Percentiles rank a stretch among this genome's conserved stretches.
Evolutionary conservation across 2,888 invertebrate genomes (phyloP).

Genomic region (Meteorus cinctellus): DNA sequence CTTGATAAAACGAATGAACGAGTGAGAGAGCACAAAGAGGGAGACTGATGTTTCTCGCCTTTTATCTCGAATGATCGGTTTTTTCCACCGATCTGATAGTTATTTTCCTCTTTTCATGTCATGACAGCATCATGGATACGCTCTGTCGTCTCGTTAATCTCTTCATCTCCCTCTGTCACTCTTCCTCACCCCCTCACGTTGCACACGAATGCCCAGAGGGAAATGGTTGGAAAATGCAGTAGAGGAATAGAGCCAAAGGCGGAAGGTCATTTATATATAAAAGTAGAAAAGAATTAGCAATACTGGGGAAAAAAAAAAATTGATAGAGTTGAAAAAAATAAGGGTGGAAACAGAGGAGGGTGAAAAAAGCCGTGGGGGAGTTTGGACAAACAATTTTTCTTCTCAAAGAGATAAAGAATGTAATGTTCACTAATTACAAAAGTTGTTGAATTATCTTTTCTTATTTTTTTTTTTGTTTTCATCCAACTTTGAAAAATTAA

Average conservation of each 20-base stretch:
- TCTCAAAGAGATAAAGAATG: background rate
- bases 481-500: background rate
- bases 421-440: slow-evolving; percentile 2
- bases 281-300: background rate
- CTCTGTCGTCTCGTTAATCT: slow-evolving; percentile 34
- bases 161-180: background rate
- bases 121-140: slow-evolving; percentile 31
- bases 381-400: background rate
- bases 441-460: background rate
- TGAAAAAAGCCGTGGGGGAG: background rate
- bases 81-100: slow-evolving; percentile 44
- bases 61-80: slow-evolving; percentile 52
- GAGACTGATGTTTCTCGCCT: slow-evolving; percentile 41
- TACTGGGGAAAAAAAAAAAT: background rate
- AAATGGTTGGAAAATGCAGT: background rate
- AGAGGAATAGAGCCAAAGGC: background rate
- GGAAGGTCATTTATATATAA: background rate
- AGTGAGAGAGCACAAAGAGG: background rate
- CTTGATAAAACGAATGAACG: slow-evolving; percentile 13
- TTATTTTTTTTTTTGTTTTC: background rate
- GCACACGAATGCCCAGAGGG: background rate
- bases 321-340: background rate
- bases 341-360: background rate
- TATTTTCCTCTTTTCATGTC: slow-evolving; percentile 10
- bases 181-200: background rate